phyloP scores from a whole-genome alignment of 2,797 vertebrate species.

The Heterohyrax brucei region DNA sequence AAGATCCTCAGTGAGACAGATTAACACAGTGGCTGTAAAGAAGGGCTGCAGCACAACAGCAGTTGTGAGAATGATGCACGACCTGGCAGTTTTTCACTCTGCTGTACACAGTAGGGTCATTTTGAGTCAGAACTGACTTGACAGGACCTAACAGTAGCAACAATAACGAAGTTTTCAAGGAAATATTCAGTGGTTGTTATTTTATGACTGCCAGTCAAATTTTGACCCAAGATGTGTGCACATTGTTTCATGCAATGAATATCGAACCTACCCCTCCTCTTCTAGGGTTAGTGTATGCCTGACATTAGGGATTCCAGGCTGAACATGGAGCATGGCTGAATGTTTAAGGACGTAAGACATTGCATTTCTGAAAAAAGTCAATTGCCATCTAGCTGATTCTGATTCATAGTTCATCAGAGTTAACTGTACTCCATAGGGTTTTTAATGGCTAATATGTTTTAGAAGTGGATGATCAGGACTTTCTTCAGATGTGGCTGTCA shows the following conservation, averaged over 20 bases:
- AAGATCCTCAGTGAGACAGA: too few species aligned
- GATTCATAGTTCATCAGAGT: background rate
- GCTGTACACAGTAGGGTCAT: too few species aligned
- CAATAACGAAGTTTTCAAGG: constrained; percentile 58
- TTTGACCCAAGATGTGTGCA: constrained; percentile 70
- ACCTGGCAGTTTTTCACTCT: too few species aligned
- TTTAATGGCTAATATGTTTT: too few species aligned
- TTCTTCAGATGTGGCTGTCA: too few species aligned
- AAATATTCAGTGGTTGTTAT: constrained; percentile 86
- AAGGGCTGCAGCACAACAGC: too few species aligned
- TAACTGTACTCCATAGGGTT: background rate
- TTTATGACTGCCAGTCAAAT: constrained; percentile 66
- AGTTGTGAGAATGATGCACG: too few species aligned
- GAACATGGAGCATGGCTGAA: background rate
- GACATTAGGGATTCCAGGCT: background rate
- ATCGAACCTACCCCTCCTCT: background rate
- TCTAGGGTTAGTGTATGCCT: background rate
- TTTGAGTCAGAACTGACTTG: too few species aligned
- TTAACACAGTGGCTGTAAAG: too few species aligned
- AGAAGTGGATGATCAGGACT: too few species aligned
- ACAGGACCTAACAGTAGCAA: too few species aligned
- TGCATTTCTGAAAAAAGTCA: background rate
- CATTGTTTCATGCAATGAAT: background rate
- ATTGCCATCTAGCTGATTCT: background rate
- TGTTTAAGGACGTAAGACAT: background rate